Percentiles rank a stretch among this genome's conserved stretches.
These are phyloP conservation scores for Otis tarda DNA, from an alignment of 2,113 vertebrate genomes.

Conservation along the genomic window DNA sequence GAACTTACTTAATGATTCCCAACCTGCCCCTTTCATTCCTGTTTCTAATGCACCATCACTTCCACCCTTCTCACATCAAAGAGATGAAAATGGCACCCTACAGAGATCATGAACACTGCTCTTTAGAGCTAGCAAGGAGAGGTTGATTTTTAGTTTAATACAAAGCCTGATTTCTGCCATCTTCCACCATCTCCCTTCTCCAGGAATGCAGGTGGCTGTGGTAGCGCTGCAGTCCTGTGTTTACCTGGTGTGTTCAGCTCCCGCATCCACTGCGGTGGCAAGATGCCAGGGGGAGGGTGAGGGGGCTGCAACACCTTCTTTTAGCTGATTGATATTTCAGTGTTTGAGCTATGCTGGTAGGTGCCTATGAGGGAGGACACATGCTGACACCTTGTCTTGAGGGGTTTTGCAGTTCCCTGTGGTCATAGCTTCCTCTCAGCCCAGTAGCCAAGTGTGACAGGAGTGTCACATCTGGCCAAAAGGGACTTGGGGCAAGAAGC, in stretches of 20 bases:
- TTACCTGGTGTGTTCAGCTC: fast-evolving
- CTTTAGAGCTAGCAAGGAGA: slow-evolving; percentile 8
- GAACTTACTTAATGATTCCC: slow-evolving; percentile 15
- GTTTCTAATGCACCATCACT: slow-evolving; percentile 31
- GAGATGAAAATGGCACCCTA: slow-evolving; percentile 30
- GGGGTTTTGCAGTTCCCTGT: background rate
- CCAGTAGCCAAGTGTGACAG: background rate
- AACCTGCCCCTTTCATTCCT: slow-evolving; percentile 20
- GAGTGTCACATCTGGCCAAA: background rate
- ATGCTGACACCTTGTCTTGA: background rate
- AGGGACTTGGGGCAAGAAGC: background rate
- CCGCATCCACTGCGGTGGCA: fast-evolving
- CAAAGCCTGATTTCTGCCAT: background rate
- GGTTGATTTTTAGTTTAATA: slow-evolving; percentile 34
- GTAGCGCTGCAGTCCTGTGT: fast-evolving
- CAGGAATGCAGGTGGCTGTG: background rate
- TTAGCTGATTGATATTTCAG: fast-evolving
- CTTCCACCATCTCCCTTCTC: background rate
- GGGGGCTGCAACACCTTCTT: fast-evolving
- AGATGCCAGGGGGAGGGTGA: fast-evolving
- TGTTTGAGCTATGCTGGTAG: background rate
- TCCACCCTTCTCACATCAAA: slow-evolving; percentile 23
- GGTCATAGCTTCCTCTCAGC: too few species aligned
- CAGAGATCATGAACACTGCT: background rate
- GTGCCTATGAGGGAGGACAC: background rate